A percentile compares a stretch with the other conserved stretches of the same genome.
These are phyloP conservation scores for Drosophila parthenogenetica DNA, from an alignment of 2,888 invertebrate genomes.

Conservation along the genomic window DNA sequence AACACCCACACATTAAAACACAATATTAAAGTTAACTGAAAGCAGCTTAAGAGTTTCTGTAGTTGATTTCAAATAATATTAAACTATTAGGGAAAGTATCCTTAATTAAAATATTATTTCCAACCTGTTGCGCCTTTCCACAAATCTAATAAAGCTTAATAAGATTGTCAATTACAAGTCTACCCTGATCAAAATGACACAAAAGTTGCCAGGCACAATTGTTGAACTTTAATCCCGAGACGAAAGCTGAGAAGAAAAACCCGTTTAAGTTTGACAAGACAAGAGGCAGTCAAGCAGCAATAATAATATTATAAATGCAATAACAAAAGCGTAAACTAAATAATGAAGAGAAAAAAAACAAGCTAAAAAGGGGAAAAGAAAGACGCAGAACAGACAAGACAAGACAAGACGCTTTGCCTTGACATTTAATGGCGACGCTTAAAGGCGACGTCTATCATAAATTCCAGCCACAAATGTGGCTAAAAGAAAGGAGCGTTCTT, in stretches of 20 bases:
- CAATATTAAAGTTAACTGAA: too few relatives aligned
- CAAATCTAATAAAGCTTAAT: background rate
- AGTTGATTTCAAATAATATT: too few relatives aligned
- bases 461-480: slow-evolving; percentile 36
- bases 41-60: too few relatives aligned
- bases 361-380: background rate
- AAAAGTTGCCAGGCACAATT: slow-evolving; percentile 29
- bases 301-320: slow-evolving; percentile 57
- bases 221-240: slow-evolving; percentile 26
- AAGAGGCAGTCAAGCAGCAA: slow-evolving; percentile 61
- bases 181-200: background rate
- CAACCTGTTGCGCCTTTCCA: slow-evolving; percentile 5
- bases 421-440: slow-evolving; percentile 59
- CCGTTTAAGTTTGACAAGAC: slow-evolving; percentile 39
- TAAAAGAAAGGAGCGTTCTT: background rate
- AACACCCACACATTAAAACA: background rate
- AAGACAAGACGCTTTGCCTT: slow-evolving; percentile 52
- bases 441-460: slow-evolving; percentile 51
- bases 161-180: background rate
- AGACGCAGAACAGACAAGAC: slow-evolving; percentile 19
- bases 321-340: slow-evolving; percentile 33
- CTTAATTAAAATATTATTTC: background rate
- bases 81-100: background rate
- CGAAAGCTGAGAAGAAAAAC: slow-evolving; percentile 16
- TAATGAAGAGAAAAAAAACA: slow-evolving; percentile 20